phyloP scores from a whole-genome alignment of 2,113 vertebrate species.

The Guaruba guarouba region DNA sequence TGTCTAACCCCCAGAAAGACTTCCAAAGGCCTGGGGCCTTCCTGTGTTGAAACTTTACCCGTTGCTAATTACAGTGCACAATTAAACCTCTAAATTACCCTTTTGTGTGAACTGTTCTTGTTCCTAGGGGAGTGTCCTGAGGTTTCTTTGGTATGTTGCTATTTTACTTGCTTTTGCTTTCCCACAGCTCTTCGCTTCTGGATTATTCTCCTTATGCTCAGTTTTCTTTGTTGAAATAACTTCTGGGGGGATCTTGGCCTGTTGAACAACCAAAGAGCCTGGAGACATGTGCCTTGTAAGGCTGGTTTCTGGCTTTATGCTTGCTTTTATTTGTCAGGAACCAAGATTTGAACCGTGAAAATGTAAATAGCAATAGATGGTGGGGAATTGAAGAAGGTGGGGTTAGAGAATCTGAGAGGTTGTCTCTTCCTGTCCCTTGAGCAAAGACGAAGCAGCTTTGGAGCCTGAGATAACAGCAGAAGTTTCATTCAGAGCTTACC shows the following conservation, averaged over 20 bases:
- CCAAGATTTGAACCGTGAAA: background rate
- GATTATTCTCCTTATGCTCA: background rate
- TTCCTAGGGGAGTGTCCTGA: slow-evolving; percentile 35
- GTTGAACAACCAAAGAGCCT: background rate
- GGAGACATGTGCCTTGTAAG: background rate
- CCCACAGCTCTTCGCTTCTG: slow-evolving; percentile 22
- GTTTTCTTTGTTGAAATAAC: slow-evolving; percentile 36
- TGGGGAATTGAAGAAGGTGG: background rate
- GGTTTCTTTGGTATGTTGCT: slow-evolving; percentile 45
- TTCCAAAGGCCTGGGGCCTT: slow-evolving; percentile 19
- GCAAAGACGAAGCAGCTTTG: background rate
- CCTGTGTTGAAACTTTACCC: background rate
- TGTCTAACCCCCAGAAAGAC: background rate
- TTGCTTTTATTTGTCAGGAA: background rate
- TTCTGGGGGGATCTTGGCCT: background rate
- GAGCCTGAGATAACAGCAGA: background rate
- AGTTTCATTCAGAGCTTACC: background rate
- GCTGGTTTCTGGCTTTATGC: background rate
- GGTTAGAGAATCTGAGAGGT: background rate
- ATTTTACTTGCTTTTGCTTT: slow-evolving; percentile 31
- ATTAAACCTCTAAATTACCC: slow-evolving; percentile 40
- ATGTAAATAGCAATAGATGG: background rate
- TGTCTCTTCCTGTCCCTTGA: background rate
- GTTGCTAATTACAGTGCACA: slow-evolving; percentile 1
- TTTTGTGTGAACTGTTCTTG: slow-evolving; percentile 26